Percentiles rank a stretch among this genome's conserved stretches.
These are phyloP conservation scores for Apodemia duryi DNA, from an alignment of 2,888 invertebrate species.

Conservation along the genomic window DNA sequence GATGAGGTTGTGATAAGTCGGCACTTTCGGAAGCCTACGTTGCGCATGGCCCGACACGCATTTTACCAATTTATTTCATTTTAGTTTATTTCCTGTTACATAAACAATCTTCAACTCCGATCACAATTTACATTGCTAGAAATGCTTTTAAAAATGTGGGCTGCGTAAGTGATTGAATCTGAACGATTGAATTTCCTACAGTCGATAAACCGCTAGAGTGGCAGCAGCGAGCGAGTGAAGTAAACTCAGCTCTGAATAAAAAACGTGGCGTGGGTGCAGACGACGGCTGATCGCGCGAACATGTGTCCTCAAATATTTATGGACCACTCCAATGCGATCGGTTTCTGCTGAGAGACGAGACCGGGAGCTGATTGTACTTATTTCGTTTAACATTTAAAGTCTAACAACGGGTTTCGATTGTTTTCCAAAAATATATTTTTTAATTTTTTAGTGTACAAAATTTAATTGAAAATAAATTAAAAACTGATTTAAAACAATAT, in stretches of 20 bases:
- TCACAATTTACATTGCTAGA: neutral
- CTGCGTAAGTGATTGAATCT: neutral
- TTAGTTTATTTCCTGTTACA: neutral
- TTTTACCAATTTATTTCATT: neutral
- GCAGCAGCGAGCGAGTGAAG: neutral
- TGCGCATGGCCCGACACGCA: too few species aligned
- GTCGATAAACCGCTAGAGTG: neutral
- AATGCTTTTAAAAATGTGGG: neutral
- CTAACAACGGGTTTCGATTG: neutral
- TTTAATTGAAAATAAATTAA: too few species aligned
- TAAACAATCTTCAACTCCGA: neutral
- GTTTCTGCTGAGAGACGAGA: neutral
- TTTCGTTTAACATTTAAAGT: neutral
- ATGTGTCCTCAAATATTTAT: slow-evolving; percentile 54
- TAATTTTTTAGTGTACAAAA: too few species aligned
- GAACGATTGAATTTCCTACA: slow-evolving; percentile 1
- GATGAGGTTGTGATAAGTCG: too few species aligned
- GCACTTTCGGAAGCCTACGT: too few species aligned
- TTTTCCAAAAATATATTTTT: too few species aligned
- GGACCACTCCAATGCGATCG: slow-evolving; percentile 42
- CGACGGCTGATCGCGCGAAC: slow-evolving; percentile 28
- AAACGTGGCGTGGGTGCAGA: neutral
- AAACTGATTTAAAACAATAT: too few species aligned
- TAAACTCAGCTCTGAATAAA: neutral
- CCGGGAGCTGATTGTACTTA: neutral